Evolutionary conservation across 2,797 vertebrate genomes (phyloP).

Genomic region (Saxicola maurus): DNA sequence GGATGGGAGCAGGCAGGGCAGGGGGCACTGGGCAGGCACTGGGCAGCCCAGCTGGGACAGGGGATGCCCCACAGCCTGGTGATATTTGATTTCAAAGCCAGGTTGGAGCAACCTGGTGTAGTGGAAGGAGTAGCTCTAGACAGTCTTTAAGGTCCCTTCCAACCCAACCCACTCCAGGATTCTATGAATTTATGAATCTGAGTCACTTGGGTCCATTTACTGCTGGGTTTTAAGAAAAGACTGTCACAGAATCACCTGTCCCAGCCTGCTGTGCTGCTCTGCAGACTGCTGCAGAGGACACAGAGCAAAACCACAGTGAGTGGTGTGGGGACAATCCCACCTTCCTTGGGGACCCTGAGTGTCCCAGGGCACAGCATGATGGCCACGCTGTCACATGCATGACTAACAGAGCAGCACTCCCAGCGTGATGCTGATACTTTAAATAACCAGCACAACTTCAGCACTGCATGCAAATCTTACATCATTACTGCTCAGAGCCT

Average conservation of each 20-base stretch:
- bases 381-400: neutral
- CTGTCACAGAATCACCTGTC: neutral
- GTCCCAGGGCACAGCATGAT: neutral
- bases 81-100: neutral
- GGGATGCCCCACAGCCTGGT: neutral
- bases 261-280: neutral
- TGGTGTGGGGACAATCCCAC: neutral
- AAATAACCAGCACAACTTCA: conserved; percentile 2
- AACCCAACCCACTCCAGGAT: rapidly evolving
- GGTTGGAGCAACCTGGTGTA: neutral
- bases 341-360: neutral
- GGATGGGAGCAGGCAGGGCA: neutral
- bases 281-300: neutral
- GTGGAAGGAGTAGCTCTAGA: neutral
- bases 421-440: neutral
- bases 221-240: neutral
- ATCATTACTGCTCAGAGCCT: conserved; percentile 19
- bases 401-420: neutral
- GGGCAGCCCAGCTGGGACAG: neutral
- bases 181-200: too few species aligned
- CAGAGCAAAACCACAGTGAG: neutral
- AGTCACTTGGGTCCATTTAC: neutral
- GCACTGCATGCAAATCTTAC: neutral
- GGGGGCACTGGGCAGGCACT: neutral
- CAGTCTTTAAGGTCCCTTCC: neutral